Conservation (phyloP, 2,113 vertebrate genomes). For the Galeopterus variegatus region DNA sequence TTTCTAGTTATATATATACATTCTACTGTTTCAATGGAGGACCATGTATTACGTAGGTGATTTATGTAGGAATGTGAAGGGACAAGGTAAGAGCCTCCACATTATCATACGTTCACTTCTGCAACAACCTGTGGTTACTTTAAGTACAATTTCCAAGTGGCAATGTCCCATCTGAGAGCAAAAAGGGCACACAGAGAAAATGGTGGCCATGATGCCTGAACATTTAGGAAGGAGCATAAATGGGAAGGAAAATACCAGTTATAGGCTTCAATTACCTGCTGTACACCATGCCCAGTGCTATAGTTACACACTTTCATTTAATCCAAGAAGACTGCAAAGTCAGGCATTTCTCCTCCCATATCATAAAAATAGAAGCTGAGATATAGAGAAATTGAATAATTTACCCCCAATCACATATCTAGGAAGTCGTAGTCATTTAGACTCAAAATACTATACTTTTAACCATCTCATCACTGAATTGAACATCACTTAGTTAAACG, state of each 20-base stretch:
- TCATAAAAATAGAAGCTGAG: background rate
- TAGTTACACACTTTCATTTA: background rate
- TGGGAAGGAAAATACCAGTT: background rate
- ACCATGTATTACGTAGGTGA: background rate
- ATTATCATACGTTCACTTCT: background rate
- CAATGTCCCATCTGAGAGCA: background rate
- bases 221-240: background rate
- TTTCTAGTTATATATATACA: constrained; percentile 11
- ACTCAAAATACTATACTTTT: background rate
- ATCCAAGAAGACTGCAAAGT: background rate
- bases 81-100: background rate
- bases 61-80: background rate
- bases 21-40: background rate
- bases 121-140: background rate
- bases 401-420: background rate
- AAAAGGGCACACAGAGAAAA: background rate
- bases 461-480: background rate
- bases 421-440: background rate
- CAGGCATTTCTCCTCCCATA: background rate
- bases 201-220: background rate
- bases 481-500: too few relatives aligned
- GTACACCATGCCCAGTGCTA: background rate
- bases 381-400: background rate
- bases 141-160: background rate
- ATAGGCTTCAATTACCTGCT: background rate